Evolutionary conservation across 2,113 vertebrate species (phyloP).

Genomic region (Pelecanus crispus): DNA sequence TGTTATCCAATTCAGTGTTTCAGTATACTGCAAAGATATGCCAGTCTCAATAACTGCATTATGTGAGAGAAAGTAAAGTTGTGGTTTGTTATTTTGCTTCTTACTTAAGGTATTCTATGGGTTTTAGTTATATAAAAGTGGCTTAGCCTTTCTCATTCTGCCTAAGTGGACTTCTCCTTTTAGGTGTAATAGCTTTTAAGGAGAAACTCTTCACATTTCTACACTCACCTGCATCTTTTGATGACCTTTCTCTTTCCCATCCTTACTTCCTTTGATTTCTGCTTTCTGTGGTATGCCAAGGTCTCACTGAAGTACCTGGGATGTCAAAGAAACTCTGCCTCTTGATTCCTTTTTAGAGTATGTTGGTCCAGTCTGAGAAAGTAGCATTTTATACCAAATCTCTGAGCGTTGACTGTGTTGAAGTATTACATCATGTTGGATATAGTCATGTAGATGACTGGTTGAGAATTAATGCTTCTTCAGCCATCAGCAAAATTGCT

Average conservation of each 20-base stretch:
- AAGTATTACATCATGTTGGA: not conserved
- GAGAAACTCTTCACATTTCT: not conserved
- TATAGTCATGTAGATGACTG: not conserved
- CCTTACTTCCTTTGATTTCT: not conserved
- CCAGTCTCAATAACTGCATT: not conserved
- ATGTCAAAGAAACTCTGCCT: not conserved
- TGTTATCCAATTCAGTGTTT: not conserved
- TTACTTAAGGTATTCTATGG: not conserved
- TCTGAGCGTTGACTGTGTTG: not conserved
- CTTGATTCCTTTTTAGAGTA: not conserved
- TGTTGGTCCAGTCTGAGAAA: not conserved
- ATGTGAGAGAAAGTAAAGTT: not conserved
- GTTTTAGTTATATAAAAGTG: not conserved
- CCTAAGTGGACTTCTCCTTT: not conserved
- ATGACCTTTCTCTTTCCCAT: not conserved
- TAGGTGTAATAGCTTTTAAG: not conserved
- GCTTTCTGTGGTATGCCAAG: not conserved
- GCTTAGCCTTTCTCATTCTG: not conserved
- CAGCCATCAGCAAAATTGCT: not conserved
- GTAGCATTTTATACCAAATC: not conserved
- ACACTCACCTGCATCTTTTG: not conserved
- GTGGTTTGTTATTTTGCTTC: not conserved
- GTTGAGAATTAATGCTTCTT: not conserved
- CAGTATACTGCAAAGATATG: not conserved
- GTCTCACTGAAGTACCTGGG: not conserved